Conservation (phyloP, 2,797 vertebrate species). For the Lepidocolaptes lacrymiger region DNA sequence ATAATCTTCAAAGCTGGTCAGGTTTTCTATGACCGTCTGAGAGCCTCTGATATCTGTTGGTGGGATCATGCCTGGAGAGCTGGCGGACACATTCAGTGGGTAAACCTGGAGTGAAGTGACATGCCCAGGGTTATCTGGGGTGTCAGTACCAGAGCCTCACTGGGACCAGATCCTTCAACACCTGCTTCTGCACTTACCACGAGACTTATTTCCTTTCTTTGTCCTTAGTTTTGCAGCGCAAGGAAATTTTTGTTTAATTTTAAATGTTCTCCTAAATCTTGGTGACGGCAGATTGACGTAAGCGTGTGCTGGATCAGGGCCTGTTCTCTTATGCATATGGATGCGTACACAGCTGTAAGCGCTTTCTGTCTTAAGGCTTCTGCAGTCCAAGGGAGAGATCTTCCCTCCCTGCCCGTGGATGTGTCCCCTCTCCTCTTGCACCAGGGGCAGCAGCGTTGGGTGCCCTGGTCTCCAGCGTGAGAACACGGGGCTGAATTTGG, state of each 20-base stretch:
- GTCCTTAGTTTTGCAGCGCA: conserved; percentile 25
- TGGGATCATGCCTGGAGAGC: neutral
- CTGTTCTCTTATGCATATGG: conserved; percentile 64
- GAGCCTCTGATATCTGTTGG: neutral
- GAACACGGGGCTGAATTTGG: neutral
- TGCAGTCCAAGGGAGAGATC: neutral
- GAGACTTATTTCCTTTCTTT: conserved; percentile 4
- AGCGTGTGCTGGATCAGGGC: conserved; percentile 58
- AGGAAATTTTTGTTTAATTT: conserved; percentile 48
- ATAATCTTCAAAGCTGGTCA: neutral
- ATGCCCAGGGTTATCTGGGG: neutral
- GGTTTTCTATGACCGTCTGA: neutral
- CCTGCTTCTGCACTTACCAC: neutral
- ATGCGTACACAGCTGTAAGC: conserved; percentile 48
- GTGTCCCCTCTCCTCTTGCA: neutral
- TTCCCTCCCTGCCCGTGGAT: neutral
- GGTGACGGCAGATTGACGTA: conserved; percentile 61
- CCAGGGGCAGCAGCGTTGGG: fast-evolving
- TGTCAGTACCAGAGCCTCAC: neutral
- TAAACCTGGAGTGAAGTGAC: neutral
- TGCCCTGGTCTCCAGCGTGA: neutral
- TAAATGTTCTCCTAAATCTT: conserved; percentile 43
- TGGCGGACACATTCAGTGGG: neutral
- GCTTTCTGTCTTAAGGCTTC: conserved; percentile 25
- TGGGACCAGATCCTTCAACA: neutral